Evolutionary conservation across 1,140 invertebrate genomes (phyloP), one percentile per base, ranked within the genome.

Genomic region (Cydia splendana): DNA sequence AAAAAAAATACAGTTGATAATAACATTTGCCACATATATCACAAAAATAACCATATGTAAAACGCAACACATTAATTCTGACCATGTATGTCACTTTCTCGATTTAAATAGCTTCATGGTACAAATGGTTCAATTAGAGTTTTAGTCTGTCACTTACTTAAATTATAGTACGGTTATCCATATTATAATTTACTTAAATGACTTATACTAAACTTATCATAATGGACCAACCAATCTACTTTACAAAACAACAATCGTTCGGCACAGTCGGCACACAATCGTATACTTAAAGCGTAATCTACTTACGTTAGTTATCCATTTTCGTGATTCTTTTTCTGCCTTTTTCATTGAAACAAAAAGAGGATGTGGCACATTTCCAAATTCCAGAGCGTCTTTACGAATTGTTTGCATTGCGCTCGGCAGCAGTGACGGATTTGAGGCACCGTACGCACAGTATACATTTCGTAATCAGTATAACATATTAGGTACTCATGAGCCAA

Each of bases 331-430:
- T 69, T 38, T 38, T 38, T 69, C 38, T 20, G 30, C 67, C 67
- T 9, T 71, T 38, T 38, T 45, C 67, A 42, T 71, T 71, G 34
- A 71, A 81, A 85, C 84, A 86, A 86, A 85, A 84, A 84, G 79
- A 79, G 75, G 78, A 85, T 79, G 82, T 92, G 90, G 90, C 89
- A 89, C 74, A 77, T 83, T 87, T 92, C 90, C 90, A 92, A 91
- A 88, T 87, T 84, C 82, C 84, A 80, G 81, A 84, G 84, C 81
- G 83, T 85, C 87, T 85, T 87, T 85, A 79, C 78, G 82, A 81
- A 88, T 88, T 91, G 87, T 90, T 90, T 89, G 88, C 82, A 86
- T 84, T 87, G 83, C 82, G 82, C 79, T 76, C 74, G 78, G 76
- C 78, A 81, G 77, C 74, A 80, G 75, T 82, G 79, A 83, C 75